These are phyloP conservation scores for Chlorocebus sabaeus DNA, from an alignment of 2,113 vertebrate species.

Conservation along the genomic window DNA sequence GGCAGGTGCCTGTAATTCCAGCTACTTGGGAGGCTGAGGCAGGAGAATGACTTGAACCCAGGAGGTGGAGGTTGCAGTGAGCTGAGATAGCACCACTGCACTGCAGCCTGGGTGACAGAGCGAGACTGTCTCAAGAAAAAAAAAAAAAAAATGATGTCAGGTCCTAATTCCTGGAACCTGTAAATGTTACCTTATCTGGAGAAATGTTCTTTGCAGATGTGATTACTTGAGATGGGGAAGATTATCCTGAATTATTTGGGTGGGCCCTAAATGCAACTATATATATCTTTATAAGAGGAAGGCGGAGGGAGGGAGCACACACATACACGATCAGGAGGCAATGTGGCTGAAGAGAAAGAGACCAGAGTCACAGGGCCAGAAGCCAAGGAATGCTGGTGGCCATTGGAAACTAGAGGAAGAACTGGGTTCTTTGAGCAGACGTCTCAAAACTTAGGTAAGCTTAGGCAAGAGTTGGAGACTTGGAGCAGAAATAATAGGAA, in stretches of 20 bases:
- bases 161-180: not conserved
- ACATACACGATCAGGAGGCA: fast-evolving
- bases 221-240: not conserved
- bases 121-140: no score
- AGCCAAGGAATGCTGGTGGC: not conserved
- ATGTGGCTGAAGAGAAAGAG: not conserved
- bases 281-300: not conserved
- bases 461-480: not conserved
- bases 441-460: not conserved
- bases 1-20: no score
- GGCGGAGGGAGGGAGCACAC: not conserved
- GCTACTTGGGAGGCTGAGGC: no score
- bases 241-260: not conserved
- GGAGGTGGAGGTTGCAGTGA: no score
- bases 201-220: not conserved
- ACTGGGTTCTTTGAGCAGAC: not conserved
- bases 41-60: no score
- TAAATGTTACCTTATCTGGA: not conserved
- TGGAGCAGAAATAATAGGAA: not conserved
- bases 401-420: not conserved
- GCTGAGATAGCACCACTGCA: no score
- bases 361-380: not conserved
- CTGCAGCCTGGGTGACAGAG: no score
- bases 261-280: not conserved
- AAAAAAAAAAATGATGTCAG: not conserved